Evolutionary conservation across 1,140 invertebrate species (phyloP), one percentile per base, ranked within the genome.

Genomic region (Colletes latitarsis): DNA sequence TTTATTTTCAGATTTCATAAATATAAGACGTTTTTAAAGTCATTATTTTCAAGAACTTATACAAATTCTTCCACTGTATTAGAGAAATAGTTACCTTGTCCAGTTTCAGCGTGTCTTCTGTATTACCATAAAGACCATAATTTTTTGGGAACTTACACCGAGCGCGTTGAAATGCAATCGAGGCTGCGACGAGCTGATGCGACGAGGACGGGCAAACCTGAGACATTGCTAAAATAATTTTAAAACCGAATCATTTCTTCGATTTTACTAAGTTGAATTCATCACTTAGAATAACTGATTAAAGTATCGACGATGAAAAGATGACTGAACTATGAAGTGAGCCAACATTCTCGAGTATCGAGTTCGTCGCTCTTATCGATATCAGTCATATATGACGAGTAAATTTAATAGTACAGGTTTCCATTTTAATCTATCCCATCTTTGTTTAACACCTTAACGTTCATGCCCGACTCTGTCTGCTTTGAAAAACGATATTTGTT

Each of bases 91-190:
- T 68, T 75, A 85, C 84, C 43, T 82, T 77, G 9, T 78, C 77
- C 19, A 41, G 14, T 6, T 74, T 70, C 30, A 30, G 53, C 12
- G 63, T n/a, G 6, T 60, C 57, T 14, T 53, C 76, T 6, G 43
- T 1, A 30, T 19, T 46, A 55, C 14, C 66, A 8, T 8, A 70
- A 1, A 87, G 71, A 9, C 88, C 88, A 49, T 82, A 87, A 74
- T 91, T 85, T 70, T 86, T 90, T 0, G 90, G 88, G 81, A 92
- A 92, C 80, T 87, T 90, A 21, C 82, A 83, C n/a, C 90, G 84
- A 10, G 91, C 91, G 21, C 86, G 84, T 76, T 86, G 85, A 69
- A 92, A 92, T 58, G 90, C 91, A 19, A 86, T 75, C 4, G 90
- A 55, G 21, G 90, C 88, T 6, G 89, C 91, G 9, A 78, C 87